Evolutionary conservation across 2,113 vertebrate genomes (phyloP).

Genomic region (Paramisgurnus dabryanus): DNA sequence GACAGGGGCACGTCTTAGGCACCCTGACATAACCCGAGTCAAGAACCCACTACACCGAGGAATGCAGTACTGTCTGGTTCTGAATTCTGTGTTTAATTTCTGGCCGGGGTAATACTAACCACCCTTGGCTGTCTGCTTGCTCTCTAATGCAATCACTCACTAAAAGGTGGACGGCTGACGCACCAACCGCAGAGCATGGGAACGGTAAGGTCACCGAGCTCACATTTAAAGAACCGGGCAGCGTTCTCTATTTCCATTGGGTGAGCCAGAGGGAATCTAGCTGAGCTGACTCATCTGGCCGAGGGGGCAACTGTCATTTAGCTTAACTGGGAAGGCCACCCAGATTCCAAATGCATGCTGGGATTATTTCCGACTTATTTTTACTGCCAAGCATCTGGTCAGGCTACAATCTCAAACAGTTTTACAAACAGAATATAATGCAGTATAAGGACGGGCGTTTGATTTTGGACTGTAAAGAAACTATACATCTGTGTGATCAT

Average conservation of each 20-base stretch:
- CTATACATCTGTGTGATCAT: too few species aligned
- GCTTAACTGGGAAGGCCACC: constrained; percentile 40
- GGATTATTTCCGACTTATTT: constrained; percentile 47
- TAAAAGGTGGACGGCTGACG: constrained; percentile 17
- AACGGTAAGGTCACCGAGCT: constrained; percentile 46
- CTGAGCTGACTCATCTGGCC: constrained; percentile 52
- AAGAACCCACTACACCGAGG: constrained; percentile 15
- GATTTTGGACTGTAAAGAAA: too few species aligned
- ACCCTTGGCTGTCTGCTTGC: constrained; percentile 28
- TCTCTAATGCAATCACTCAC: constrained; percentile 31
- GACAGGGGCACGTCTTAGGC: neutral
- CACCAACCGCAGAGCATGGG: constrained; percentile 28
- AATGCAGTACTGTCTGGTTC: constrained; percentile 45
- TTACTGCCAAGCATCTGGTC: constrained; percentile 23
- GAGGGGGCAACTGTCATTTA: constrained; percentile 28
- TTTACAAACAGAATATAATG: too few species aligned
- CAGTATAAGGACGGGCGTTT: too few species aligned
- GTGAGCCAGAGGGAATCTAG: constrained; percentile 47
- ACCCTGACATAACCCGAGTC: constrained; percentile 45
- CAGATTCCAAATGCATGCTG: constrained; percentile 37
- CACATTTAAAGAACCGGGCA: constrained; percentile 37
- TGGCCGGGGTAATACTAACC: constrained; percentile 35
- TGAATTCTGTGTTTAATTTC: constrained; percentile 49
- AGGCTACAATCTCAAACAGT: neutral
- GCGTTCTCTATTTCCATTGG: constrained; percentile 38